A percentile compares a stretch with the other conserved stretches of the same genome.
Conservation (phyloP, 1,140 invertebrate species). For the Drosophila sechellia region DNA sequence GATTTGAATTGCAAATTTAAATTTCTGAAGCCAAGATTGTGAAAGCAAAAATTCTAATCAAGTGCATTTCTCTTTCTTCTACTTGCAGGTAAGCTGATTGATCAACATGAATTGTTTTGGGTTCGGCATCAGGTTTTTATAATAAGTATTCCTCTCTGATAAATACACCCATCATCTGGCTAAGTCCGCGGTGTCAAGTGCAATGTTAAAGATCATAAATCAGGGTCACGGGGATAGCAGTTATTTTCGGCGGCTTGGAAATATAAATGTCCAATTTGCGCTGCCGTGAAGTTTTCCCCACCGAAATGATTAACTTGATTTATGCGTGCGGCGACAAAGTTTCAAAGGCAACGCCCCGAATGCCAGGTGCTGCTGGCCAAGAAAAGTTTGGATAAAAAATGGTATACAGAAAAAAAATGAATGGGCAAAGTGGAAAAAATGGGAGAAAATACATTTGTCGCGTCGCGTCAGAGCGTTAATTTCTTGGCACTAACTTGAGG, state of each 20-base stretch:
- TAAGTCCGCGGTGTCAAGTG: conserved; percentile 54
- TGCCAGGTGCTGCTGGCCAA: conserved; percentile 50
- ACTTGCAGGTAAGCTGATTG: conserved; percentile 64
- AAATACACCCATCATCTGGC: conserved; percentile 57
- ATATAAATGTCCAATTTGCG: conserved; percentile 83
- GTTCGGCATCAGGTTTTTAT: conserved; percentile 11
- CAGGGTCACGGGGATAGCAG: conserved; percentile 11
- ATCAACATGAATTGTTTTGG: conserved; percentile 1
- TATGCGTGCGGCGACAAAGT: conserved; percentile 79
- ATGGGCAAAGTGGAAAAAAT: conserved; percentile 2
- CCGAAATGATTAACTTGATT: conserved; percentile 81
- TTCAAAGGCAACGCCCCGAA: conserved; percentile 35
- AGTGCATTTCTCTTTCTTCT: conserved; percentile 41
- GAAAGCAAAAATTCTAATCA: conserved; percentile 51
- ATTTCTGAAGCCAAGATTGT: conserved; percentile 34
- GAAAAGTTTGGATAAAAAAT: conserved; percentile 47
- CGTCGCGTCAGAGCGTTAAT: conserved; percentile 66
- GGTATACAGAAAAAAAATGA: conserved; percentile 34
- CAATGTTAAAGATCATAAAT: conserved; percentile 70
- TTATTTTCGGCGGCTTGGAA: conserved; percentile 44
- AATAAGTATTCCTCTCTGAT: conserved; percentile 13
- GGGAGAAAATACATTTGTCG: conserved; percentile 45
- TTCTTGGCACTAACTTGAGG: conserved; percentile 67
- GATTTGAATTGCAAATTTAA: conserved; percentile 57
- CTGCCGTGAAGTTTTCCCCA: conserved; percentile 48